Evolutionary conservation across 2,888 invertebrate genomes (phyloP), one percentile per base, ranked within the genome.

Genomic region (Ophion costatus): DNA sequence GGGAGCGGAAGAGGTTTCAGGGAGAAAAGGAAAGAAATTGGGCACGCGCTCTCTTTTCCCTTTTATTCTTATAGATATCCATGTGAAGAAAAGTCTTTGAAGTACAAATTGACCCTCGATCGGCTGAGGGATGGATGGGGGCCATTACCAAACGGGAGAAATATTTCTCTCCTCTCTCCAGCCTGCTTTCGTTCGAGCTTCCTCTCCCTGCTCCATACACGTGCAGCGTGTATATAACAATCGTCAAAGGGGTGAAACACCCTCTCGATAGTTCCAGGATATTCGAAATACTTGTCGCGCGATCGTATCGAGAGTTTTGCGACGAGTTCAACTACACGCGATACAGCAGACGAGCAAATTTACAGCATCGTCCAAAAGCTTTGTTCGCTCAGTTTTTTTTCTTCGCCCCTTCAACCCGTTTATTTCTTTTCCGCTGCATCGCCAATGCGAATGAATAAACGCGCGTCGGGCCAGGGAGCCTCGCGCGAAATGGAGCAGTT

Each of bases 81-180:
- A 51, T 73, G 71, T 79, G 75, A 38, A 82, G 88, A 79, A 70
- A 83, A 88, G 85, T 88, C 90, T 91, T 91, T 91, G 91, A 90
- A 90, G 91, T 90, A 87, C 88, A 91, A 90, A 91, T 91, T 91
- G 91, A 91, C 88, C 89, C 87, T 88, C 88, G 89, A 87, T 84
- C 83, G 88, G 74, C 86, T 33, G 63, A 66, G 17, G n/a, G 29
- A 29, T 42, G 22, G 45, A 11, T 29, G 17, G 63, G 24, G 74
- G 24, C 45, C 67, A 67, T 74, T 42, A 74, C 45, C 64, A 74
- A 45, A 45, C 45, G 14, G 45, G 45, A 45, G 45, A 45, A 45
- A 45, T 45, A 66, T 66, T 61, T 67, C 67, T 42, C 45, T 69
- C 33, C 76, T 67, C 11, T 45, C 45, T 45, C 10, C 45, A 45